phyloP scores from a whole-genome alignment of 2,113 vertebrate genomes.

The Rhagologus leucostigma region DNA sequence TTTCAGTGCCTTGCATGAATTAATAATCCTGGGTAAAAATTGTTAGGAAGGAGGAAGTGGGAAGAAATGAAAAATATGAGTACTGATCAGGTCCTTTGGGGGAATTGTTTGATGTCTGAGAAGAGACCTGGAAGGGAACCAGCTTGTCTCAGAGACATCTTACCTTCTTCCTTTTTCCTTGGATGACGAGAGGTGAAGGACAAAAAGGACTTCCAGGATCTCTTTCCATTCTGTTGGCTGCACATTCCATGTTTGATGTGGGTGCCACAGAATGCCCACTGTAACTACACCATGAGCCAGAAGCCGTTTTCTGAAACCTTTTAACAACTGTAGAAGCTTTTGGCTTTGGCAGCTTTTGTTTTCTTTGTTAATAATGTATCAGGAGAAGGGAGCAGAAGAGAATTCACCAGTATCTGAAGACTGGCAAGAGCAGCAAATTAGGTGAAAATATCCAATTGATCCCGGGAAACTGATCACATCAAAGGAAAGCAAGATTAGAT shows the following conservation, averaged over 20 bases:
- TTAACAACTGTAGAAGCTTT: neutral
- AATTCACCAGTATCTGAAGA: neutral
- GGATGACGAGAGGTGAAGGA: neutral
- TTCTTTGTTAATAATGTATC: neutral
- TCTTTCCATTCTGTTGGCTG: neutral
- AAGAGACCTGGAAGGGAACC: neutral
- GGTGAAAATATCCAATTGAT: neutral
- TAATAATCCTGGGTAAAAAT: neutral
- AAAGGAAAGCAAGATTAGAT: neutral
- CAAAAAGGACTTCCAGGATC: neutral
- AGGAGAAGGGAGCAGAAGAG: neutral
- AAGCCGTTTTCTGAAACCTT: neutral
- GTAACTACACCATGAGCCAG: neutral
- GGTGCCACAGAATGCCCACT: neutral
- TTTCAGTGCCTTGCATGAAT: neutral
- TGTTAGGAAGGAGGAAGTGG: neutral
- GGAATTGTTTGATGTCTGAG: neutral
- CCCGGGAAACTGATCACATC: neutral
- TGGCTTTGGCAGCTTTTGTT: neutral
- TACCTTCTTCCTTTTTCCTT: neutral
- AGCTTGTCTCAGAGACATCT: neutral
- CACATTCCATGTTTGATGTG: neutral
- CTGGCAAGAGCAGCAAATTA: neutral
- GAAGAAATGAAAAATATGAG: neutral
- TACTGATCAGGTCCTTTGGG: neutral